Evolutionary conservation across 2,113 vertebrate genomes (phyloP), one percentile per base, ranked within the genome.

Genomic region (Oryctolagus cuniculus): DNA sequence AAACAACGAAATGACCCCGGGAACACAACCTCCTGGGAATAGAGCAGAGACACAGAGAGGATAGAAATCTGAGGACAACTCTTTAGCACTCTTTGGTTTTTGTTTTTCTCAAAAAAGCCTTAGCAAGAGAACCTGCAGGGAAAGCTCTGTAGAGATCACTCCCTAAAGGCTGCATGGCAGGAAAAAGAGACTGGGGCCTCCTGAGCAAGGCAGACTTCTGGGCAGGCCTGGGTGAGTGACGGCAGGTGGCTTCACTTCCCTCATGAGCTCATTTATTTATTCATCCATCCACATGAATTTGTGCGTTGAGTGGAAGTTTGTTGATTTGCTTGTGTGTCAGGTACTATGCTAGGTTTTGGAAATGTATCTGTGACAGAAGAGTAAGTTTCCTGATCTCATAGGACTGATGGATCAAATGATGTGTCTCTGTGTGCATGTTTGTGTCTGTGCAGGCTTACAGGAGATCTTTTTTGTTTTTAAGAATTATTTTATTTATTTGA

Each of bases 121-220:
- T 61, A 25, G 25, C 13, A 77, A 78, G 87, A 89, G 38, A 70
- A 31, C 1, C 21, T 25, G 29, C 24, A 31, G 6, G 58, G 53
- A 95, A 81, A 61, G 34, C 4, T 44, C 61, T 87, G 49, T 85
- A 93, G 90, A 29, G 74, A 90, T 75, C 5, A 51, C 38, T 74
- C 87, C 11, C 21, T 29, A 31, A 70, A 83, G 29, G 19, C 27
- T 66, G 36, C 5, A 69, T 1, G 55, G 6, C 6, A 74, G 51
- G 13, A 77, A 31, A 63, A 66, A 63, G 38, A 9, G 38, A 19
- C 4, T 17, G 64, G 73, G 49, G n/a, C 64, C 34, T 82, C 55
- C 25, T 44, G 44, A 78, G 25, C 44, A 89, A 74, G 58, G 53
- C 21, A 70, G 69, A 58, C 22, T n/a, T 94, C 29, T 27, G 27